Percentiles rank a stretch among this genome's conserved stretches.
phyloP scores from a whole-genome alignment of 1,140 invertebrate genomes.

The Sitophilus oryzae region DNA sequence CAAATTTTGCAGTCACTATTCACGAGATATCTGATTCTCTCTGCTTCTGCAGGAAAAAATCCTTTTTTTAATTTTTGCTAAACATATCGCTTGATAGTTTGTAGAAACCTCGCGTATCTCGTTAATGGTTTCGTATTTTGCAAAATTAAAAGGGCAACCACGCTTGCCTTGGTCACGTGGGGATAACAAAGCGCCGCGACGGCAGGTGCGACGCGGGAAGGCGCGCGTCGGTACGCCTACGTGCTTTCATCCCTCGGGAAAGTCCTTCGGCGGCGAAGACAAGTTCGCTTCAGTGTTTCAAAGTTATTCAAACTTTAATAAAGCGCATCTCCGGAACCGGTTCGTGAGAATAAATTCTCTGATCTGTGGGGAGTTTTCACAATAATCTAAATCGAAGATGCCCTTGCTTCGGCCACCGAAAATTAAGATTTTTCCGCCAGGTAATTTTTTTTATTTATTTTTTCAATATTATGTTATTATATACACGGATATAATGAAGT shows the following conservation, averaged over 20 bases:
- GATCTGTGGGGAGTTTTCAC: neutral
- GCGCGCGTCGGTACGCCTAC: conserved; percentile 33
- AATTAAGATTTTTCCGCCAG: conserved; percentile 22
- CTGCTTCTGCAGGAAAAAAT: no score
- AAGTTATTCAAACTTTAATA: neutral
- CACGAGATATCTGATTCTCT: no score
- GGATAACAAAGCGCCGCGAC: neutral
- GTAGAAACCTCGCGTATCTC: no score
- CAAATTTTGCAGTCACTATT: no score
- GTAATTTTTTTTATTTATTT: conserved; percentile 14
- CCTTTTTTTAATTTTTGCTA: no score
- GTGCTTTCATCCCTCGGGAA: conserved; percentile 24
- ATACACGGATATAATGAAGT: neutral
- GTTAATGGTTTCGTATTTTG: no score
- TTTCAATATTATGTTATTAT: neutral
- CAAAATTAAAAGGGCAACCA: no score
- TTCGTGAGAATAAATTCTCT: no score
- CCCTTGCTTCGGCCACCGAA: conserved; percentile 8
- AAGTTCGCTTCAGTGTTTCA: neutral
- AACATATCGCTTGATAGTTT: no score
- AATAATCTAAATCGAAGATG: neutral
- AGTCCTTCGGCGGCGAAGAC: neutral
- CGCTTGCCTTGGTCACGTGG: neutral
- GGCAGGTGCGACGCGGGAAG: conserved; percentile 2
- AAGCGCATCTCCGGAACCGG: no score